Base-by-base conservation (phyloP, 2,888 invertebrate genomes). In the Drosophila engyochracea region DNA sequence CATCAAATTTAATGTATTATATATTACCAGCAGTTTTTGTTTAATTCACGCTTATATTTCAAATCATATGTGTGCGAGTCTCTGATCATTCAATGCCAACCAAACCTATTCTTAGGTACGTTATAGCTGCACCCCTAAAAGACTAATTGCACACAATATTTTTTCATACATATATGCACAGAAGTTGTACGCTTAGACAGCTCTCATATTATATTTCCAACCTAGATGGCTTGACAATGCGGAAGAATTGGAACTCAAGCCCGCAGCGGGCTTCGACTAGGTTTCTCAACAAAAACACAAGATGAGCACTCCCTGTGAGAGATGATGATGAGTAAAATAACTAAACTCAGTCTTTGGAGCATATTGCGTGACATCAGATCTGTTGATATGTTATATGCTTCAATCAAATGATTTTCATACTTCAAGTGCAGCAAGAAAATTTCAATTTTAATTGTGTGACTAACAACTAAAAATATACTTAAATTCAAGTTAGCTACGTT, bases 401-500 rank as follows among this genome's bases (percentile, higher is more conserved):
- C 65, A 70, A 66, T 76, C 14, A 62, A 67, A 30, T 59, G 39
- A 61, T 83, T 83, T 81, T 66, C 81, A 47, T 35, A 5, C 35
- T 35, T 16, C 35, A 35, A 35, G 35, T 16, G 60, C 76, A 37
- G 63, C 76, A 37, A 68, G 54, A 59, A 66, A 71, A 84, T 74
- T 80, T 80, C 82, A 87, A 80, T 82, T 88, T 77, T 74, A 77
- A 87, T 86, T 83, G 72, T 83, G 87, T 64, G 77, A 70, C 41
- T 51, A 55, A 55, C 49, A 58, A 41, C 51, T 47, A 25, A 25
- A 25, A 47, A 25, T 1, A 16, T 25, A 47, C 47, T 47, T 25
- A 25, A 16, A 25, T 16, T 25, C 47, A 16, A 9, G 25, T 25
- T 47, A 16, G 1, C 25, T 25, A 16, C 47, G 47, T 16, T 47